These are phyloP conservation scores for Arctia plantaginis DNA, from an alignment of 2,888 invertebrate genomes.

Conservation along the genomic window DNA sequence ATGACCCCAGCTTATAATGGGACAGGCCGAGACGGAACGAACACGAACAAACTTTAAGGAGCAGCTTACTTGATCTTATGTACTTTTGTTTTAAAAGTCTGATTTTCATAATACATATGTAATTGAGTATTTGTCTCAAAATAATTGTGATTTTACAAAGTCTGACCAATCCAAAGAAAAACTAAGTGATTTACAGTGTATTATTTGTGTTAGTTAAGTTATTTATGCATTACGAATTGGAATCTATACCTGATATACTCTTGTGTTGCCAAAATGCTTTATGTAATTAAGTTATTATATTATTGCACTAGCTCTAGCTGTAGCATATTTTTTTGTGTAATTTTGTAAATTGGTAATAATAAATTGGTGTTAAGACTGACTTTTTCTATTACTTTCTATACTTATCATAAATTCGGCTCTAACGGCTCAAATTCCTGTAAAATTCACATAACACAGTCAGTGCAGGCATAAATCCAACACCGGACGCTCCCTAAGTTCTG, in stretches of 20 bases:
- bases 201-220: constrained; percentile 49
- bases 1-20: constrained; percentile 21
- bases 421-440: background rate
- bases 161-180: constrained; percentile 71
- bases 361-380: constrained; percentile 74
- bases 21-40: background rate
- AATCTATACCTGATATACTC: constrained; percentile 44
- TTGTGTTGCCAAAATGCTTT: constrained; percentile 68
- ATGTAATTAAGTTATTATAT: constrained; percentile 56
- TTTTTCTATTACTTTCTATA: constrained; percentile 7
- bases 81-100: background rate
- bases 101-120: constrained; percentile 40
- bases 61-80: constrained; percentile 9
- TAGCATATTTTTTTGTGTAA: constrained; percentile 63
- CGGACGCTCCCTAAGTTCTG: too few relatives aligned
- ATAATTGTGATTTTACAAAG: constrained; percentile 63
- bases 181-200: constrained; percentile 33
- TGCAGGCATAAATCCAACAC: too few relatives aligned
- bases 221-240: constrained; percentile 47
- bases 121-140: constrained; percentile 43
- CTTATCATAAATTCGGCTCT: background rate
- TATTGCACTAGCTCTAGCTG: constrained; percentile 60
- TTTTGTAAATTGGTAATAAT: constrained; percentile 76
- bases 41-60: background rate
- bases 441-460: too few relatives aligned